phyloP scores from a whole-genome alignment of 2,113 vertebrate genomes.

The Fregata magnificens region DNA sequence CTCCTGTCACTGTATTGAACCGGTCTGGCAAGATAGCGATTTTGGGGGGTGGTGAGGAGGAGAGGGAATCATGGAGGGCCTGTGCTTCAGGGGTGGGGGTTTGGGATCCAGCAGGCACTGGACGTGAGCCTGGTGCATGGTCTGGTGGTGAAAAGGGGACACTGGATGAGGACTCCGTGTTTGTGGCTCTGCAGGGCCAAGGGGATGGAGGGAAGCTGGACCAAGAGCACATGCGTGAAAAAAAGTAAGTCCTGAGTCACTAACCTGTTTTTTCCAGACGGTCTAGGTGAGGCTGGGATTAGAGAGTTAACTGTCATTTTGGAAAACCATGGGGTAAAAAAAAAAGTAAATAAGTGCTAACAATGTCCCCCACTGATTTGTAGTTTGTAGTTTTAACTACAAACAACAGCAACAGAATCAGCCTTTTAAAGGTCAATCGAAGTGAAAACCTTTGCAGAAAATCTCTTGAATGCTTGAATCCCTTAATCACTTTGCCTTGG shows the following conservation, averaged over 20 bases:
- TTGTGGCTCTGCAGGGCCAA: background rate
- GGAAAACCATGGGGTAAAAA: background rate
- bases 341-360: background rate
- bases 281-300: background rate
- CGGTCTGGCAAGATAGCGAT: background rate
- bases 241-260: background rate
- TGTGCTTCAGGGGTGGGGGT: background rate
- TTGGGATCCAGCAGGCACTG: background rate
- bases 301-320: background rate
- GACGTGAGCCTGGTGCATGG: background rate
- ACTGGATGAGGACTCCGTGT: background rate
- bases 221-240: fast-evolving
- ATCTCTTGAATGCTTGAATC: slow-evolving; percentile 17
- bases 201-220: background rate
- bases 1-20: background rate
- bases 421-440: slow-evolving; percentile 7
- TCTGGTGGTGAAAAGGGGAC: background rate
- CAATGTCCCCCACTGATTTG: background rate
- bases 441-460: slow-evolving; percentile 22
- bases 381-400: background rate
- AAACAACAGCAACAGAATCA: background rate
- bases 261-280: background rate
- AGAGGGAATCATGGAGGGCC: background rate
- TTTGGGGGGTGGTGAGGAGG: background rate
- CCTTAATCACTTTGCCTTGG: background rate